Conservation (phyloP, 2,888 invertebrate genomes). For the Nycteola revayana region DNA sequence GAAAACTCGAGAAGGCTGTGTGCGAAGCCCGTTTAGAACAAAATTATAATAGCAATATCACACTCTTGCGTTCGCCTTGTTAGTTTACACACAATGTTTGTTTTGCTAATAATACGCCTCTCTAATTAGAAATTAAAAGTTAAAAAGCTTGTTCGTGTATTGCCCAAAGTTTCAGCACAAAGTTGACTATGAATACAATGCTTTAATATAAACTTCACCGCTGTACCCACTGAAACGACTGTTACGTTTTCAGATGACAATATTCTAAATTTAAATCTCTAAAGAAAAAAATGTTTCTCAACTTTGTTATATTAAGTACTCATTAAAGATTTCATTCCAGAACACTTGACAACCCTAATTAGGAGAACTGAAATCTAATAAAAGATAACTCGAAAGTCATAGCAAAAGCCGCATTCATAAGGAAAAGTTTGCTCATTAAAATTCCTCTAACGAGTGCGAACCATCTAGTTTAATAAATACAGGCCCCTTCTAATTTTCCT, state of each 20-base stretch:
- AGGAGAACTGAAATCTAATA: constrained; percentile 69
- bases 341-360: constrained; percentile 71
- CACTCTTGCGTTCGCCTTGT: constrained; percentile 49
- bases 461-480: constrained; percentile 78
- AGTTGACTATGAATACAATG: constrained; percentile 18
- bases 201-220: constrained; percentile 1
- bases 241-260: constrained; percentile 2
- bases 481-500: constrained; percentile 76
- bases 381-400: constrained; percentile 75
- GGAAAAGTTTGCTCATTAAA: constrained; percentile 77
- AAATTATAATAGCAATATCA: constrained; percentile 65
- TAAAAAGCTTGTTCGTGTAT: constrained; percentile 50
- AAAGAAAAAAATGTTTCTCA: constrained; percentile 17
- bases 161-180: constrained; percentile 18
- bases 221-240: no score
- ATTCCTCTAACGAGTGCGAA: constrained; percentile 78
- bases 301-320: constrained; percentile 35
- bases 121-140: constrained; percentile 55
- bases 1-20: constrained; percentile 51
- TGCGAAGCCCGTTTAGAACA: constrained; percentile 42
- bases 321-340: constrained; percentile 65
- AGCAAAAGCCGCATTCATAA: constrained; percentile 74
- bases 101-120: constrained; percentile 37
- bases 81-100: constrained; percentile 47
- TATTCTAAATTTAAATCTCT: constrained; percentile 3